Evolutionary conservation across 1,140 invertebrate species (phyloP), one percentile per base, ranked within the genome.

Genomic region (Drosophila busckii): DNA sequence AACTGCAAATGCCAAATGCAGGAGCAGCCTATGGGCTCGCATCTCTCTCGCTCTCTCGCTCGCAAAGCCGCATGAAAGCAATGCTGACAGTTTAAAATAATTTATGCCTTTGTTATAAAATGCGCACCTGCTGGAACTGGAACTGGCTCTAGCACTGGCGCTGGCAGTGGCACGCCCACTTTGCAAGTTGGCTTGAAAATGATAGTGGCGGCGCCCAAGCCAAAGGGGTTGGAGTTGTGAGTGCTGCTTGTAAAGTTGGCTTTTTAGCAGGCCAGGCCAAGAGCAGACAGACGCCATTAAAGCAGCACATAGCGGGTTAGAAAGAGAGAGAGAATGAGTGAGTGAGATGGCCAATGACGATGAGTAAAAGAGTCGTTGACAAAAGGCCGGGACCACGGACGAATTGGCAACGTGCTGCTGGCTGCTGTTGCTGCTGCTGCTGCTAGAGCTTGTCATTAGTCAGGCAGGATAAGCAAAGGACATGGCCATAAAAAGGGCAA

Each of bases 11-110:
- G 70, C 64, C 70, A 69, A 59, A 65, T 41, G 28, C 49, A 52
- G 49, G 28, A 22, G 13, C 9, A 5, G 6, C 20, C 15, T 8
- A 5, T 22, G 37, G 13, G 19, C n/a, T 45, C 26, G 26, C 28
- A 23, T 32, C 28, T 45, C 26, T 7, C 25, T 6, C 15, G 4
- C 19, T 48, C 22, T 17, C 32, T n/a, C n/a, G n/a, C 50, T 45
- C 48, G 23, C 38, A 54, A 56, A 44, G 40, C 49, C 49, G 49
- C 49, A 42, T 40, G 66, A 49, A 71, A 73, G 73, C 73, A 71
- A 82, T 82, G 75, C 71, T 82, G 75, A 82, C 75, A 83, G 76
- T 53, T 56, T n/a, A 50, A 75, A 82, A 82, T 82, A 82, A 82
- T 82, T 82, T 82, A 82, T 82, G 69, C 76, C 50, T 83, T 82